A percentile compares a stretch with the other conserved stretches of the same genome.
Evolutionary conservation across 2,888 invertebrate genomes (phyloP).

Genomic region (Drosophila sordidula): DNA sequence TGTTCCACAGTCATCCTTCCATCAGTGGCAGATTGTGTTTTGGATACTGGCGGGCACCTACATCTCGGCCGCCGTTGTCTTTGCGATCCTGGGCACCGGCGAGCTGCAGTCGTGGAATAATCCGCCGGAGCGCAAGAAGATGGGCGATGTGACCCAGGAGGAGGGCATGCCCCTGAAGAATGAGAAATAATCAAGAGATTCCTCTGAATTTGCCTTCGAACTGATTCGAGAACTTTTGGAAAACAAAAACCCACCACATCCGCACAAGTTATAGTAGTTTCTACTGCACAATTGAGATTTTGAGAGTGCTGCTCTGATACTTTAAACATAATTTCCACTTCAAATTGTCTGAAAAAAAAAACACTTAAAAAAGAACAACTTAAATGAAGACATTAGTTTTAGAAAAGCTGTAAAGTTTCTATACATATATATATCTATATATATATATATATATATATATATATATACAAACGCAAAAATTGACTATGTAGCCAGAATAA

Average conservation of each 20-base stretch:
- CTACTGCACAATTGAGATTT: slow-evolving; percentile 69
- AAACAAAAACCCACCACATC: slow-evolving; percentile 55
- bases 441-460: slow-evolving; percentile 21
- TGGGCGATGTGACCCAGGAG: slow-evolving; percentile 76
- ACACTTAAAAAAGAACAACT: slow-evolving; percentile 19
- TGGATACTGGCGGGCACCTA: slow-evolving; percentile 91
- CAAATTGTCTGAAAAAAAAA: slow-evolving; percentile 11
- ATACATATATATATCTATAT: slow-evolving; percentile 34
- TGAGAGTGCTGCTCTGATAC: slow-evolving; percentile 14
- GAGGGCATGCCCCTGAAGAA: slow-evolving; percentile 85
- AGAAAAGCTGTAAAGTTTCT: slow-evolving; percentile 62
- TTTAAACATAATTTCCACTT: slow-evolving; percentile 40
- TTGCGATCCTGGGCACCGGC: slow-evolving; percentile 88
- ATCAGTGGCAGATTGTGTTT: slow-evolving; percentile 93
- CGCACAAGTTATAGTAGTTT: slow-evolving; percentile 75
- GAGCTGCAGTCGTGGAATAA: slow-evolving; percentile 87
- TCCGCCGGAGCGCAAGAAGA: slow-evolving; percentile 82
- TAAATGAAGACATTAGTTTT: slow-evolving; percentile 71
- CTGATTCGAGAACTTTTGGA: neutral
- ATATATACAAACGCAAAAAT: slow-evolving; percentile 33
- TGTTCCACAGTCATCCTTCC: slow-evolving; percentile 88
- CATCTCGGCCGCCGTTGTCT: slow-evolving; percentile 87
- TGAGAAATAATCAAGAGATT: slow-evolving; percentile 61
- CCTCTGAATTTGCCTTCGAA: slow-evolving; percentile 6
- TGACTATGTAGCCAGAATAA: slow-evolving; percentile 65